phyloP scores from a whole-genome alignment of 2,797 vertebrate genomes.

The Cyprinodon diabolis region DNA sequence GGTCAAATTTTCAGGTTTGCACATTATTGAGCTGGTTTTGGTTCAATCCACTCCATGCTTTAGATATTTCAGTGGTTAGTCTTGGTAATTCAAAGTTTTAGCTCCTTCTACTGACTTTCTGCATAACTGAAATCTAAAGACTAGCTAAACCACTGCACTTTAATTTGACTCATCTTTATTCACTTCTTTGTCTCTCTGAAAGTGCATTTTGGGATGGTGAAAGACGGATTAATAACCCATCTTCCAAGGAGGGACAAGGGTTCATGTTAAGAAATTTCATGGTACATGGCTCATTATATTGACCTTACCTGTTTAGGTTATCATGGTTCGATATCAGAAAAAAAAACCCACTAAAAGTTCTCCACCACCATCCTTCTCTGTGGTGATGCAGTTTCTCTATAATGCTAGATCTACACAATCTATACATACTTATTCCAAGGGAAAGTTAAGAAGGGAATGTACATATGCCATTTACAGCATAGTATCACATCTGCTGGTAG shows the following conservation, averaged over 20 bases:
- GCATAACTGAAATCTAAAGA: neutral
- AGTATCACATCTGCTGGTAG: neutral
- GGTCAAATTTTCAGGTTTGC: neutral
- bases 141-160: neutral
- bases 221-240: neutral
- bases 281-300: too few species aligned
- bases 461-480: too few species aligned
- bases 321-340: too few species aligned
- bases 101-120: neutral
- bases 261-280: too few species aligned
- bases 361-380: too few species aligned
- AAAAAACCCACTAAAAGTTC: too few species aligned
- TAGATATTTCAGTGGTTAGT: neutral
- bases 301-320: too few species aligned
- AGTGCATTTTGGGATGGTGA: neutral
- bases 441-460: too few species aligned
- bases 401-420: too few species aligned
- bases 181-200: neutral
- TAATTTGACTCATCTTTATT: neutral
- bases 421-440: too few species aligned
- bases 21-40: neutral
- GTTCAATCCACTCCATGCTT: neutral
- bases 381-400: too few species aligned
- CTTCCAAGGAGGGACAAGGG: too few species aligned
- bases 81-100: neutral